phyloP scores from a whole-genome alignment of 2,797 vertebrate genomes.

The Acrossocheilus fasciatus region DNA sequence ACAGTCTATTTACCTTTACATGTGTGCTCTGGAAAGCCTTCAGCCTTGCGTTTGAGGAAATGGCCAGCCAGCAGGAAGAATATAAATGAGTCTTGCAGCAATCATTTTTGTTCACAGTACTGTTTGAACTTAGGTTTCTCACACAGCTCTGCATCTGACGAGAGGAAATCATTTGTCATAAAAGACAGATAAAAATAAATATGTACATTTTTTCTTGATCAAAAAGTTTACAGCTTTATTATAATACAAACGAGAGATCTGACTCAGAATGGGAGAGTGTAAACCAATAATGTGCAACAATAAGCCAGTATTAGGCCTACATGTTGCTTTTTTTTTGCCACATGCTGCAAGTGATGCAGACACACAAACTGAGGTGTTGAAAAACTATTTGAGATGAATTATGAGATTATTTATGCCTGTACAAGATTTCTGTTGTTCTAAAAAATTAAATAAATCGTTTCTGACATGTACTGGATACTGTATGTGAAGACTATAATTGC shows the following conservation, averaged over 20 bases:
- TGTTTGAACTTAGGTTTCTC: slow-evolving; percentile 22
- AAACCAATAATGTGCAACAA: neutral
- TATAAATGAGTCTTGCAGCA: slow-evolving; percentile 9
- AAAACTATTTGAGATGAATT: neutral
- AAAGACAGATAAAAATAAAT: slow-evolving; percentile 9
- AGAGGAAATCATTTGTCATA: neutral
- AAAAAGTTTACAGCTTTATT: neutral
- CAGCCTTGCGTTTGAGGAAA: neutral
- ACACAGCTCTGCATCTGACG: neutral
- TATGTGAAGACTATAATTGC: neutral
- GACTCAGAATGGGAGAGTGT: neutral
- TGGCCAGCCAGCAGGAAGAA: neutral
- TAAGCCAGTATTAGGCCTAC: neutral
- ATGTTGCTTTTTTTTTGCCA: neutral
- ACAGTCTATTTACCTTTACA: slow-evolving; percentile 9
- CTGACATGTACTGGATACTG: neutral
- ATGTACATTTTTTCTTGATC: neutral
- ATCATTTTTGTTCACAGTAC: neutral
- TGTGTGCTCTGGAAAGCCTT: slow-evolving; percentile 1
- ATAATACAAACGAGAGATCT: neutral
- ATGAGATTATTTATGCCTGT: neutral
- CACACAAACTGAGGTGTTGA: neutral
- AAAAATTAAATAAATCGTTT: neutral
- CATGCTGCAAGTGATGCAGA: neutral
- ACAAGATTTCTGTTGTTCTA: neutral